Base-by-base conservation (phyloP, 2,888 invertebrate genomes). In the Subacronicta megacephala region DNA sequence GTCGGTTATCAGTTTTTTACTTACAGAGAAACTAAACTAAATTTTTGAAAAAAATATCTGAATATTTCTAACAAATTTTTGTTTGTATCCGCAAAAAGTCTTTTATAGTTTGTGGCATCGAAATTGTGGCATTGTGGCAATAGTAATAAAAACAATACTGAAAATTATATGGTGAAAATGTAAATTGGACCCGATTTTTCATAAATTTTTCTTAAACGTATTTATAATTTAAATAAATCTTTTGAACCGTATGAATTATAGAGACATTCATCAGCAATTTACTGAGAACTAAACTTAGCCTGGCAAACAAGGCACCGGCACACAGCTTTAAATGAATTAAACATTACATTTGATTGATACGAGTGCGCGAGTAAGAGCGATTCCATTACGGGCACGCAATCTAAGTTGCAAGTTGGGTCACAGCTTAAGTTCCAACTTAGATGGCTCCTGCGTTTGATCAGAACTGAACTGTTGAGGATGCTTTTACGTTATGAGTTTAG, bases 311-410 rank as follows among this genome's bases (percentile, higher is more conserved):
- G 29, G 38, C 6, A 26, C 67, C 18, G 42, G 35, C 42, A 44
- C 44, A 26, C 42, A 59, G 58, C 69, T 62, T 69, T 42, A 58
- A 68, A 60, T 69, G 72, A 72, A 72, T 74, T 72, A 69, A 69
- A 74, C 65, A 72, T 69, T 54, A 73, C 53, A 59, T 56, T 57
- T 66, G 65, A 66, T 66, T 62, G 67, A 67, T 67, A 67, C 59
- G 35, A 46, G 62, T 54, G 41, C 51, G 63, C 54, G 51, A 65
- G 44, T 57, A 66, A 59, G 66, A 65, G 55, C 67, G 53, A 55
- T 61, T 68, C 73, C 64, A 73, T 68, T 73, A 71, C 62, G 45
- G 46, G 61, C 54, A 70, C 57, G 71, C 73, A 73, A 73, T 73
- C 71, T 72, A 72, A 72, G 70, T 72, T 71, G 64, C 62, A 63